These are phyloP conservation scores for Radopholus similis DNA, from an alignment of 1,140 invertebrate species.

Conservation along the genomic window DNA sequence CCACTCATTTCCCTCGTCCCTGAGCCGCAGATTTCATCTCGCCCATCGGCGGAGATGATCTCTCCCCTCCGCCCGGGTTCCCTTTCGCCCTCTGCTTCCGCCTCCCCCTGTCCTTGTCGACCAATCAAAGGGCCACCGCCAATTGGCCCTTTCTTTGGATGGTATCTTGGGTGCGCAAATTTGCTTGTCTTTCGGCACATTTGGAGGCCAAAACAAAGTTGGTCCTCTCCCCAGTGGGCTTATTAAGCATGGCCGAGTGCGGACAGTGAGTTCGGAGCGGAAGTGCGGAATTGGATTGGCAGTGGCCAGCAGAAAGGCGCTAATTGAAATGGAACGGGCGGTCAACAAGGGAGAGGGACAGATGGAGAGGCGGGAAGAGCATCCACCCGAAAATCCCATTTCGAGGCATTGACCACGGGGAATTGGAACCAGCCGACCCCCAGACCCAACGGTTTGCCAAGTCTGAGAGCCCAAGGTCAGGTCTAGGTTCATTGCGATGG, in stretches of 20 bases:
- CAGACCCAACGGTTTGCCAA: too few relatives aligned
- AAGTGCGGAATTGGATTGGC: not conserved
- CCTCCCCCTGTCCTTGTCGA: not conserved
- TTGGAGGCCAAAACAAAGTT: not conserved
- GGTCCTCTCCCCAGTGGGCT: not conserved
- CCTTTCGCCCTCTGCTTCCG: not conserved
- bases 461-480: too few relatives aligned
- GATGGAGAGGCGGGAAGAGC: not conserved
- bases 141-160: too few relatives aligned
- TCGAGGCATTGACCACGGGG: too few relatives aligned
- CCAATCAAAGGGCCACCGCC: too few relatives aligned
- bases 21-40: not conserved
- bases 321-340: constrained; percentile 3
- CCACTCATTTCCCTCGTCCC: not conserved
- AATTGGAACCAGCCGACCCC: too few relatives aligned
- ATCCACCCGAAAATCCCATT: too few relatives aligned
- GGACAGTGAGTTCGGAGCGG: not conserved
- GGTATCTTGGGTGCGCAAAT: not conserved
- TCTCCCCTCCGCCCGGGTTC: not conserved
- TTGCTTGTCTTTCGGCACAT: not conserved
- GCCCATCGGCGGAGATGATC: not conserved
- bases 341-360: not conserved
- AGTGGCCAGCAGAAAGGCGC: not conserved
- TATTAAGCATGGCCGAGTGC: not conserved
- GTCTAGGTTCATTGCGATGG: not conserved